Conservation (phyloP, 2,888 invertebrate genomes). For the Apantesis nais region DNA sequence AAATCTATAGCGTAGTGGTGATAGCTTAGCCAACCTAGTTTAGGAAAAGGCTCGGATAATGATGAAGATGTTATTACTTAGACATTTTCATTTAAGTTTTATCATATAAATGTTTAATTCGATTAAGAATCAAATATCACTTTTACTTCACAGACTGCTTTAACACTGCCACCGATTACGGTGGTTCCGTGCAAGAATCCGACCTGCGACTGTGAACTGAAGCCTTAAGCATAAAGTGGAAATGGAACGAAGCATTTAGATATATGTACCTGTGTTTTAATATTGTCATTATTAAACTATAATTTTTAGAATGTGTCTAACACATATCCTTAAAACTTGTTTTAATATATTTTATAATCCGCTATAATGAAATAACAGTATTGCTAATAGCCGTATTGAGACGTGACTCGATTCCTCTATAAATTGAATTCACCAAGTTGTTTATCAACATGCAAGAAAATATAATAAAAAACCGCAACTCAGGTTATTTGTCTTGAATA, state of each 20-base stretch:
- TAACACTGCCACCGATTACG: constrained; percentile 53
- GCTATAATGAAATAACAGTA: not conserved
- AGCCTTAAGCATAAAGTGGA: constrained; percentile 24
- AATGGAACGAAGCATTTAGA: constrained; percentile 58
- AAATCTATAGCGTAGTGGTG: too few species aligned
- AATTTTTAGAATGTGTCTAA: not conserved
- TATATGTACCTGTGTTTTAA: constrained; percentile 62
- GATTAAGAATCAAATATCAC: not conserved
- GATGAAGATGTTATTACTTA: too few species aligned
- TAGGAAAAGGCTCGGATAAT: too few species aligned
- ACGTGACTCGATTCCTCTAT: too few species aligned
- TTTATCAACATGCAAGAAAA: too few species aligned
- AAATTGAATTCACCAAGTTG: too few species aligned
- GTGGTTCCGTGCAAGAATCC: constrained; percentile 48
- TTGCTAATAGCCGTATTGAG: not conserved
- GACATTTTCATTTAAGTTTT: too few species aligned
- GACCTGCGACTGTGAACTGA: constrained; percentile 53
- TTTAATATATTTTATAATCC: not conserved
- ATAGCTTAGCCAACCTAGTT: too few species aligned
- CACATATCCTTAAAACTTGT: not conserved
- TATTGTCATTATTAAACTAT: constrained; percentile 36
- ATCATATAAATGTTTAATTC: too few species aligned
- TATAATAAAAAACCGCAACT: too few species aligned
- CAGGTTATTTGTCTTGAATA: too few species aligned
- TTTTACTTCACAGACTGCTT: constrained; percentile 42